Evolutionary conservation across 2,113 vertebrate genomes (phyloP).

Genomic region (Epinephelus moara): DNA sequence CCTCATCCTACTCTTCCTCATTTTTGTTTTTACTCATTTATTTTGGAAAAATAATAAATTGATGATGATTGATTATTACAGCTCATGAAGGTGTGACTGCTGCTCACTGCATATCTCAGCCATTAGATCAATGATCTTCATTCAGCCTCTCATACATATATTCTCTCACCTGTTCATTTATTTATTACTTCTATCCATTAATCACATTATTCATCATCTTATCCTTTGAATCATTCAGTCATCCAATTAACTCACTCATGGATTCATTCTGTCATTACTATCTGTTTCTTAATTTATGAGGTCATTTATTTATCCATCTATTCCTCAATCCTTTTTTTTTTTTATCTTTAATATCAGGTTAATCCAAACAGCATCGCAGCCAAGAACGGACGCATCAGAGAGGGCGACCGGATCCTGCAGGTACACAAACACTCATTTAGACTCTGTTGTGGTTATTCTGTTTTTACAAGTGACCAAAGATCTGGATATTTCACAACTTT

Average conservation of each 20-base stretch:
- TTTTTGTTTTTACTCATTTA: neutral
- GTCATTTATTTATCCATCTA: neutral
- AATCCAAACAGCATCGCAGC: constrained; percentile 91
- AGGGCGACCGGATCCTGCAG: constrained; percentile 86
- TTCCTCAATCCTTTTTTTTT: neutral
- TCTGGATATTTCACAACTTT: neutral
- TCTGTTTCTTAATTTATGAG: neutral
- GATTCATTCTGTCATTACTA: no score
- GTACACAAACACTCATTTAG: constrained; percentile 43
- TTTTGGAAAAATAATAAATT: neutral
- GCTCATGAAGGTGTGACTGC: neutral
- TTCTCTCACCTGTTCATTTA: neutral
- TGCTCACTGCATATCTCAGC: neutral
- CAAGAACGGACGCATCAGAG: constrained; percentile 89
- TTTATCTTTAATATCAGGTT: constrained; percentile 76
- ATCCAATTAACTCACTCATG: neutral
- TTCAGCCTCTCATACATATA: neutral
- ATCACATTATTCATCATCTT: neutral
- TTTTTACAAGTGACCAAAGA: neutral
- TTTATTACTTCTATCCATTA: neutral
- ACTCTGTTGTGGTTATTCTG: no score
- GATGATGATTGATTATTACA: neutral
- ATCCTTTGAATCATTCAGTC: constrained; percentile 3
- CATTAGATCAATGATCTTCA: neutral
- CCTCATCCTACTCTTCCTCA: neutral